Base-by-base conservation (phyloP, 2,113 vertebrate genomes). In the Abramis brama region DNA sequence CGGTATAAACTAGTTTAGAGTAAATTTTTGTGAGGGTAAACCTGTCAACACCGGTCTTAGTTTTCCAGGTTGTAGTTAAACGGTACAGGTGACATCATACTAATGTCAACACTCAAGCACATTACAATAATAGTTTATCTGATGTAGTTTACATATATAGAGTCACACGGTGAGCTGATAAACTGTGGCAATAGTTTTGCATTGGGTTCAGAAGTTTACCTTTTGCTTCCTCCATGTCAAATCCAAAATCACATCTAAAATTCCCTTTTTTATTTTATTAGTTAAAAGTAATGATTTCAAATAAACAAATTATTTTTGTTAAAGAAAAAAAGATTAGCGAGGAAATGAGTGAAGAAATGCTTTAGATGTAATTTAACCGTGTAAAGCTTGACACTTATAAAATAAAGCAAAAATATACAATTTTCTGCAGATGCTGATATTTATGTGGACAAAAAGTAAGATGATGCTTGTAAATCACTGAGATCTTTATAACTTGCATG, bases 11-110 rank as follows among this genome's bases (percentile, higher is more conserved):
- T 1, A 68, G 74, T 47, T 7, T 59, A 78, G 1, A 12, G 5
- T 30, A 36, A 33, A 23, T 59, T 2, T 71, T 39, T 71, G 21
- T 3, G 1, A 11, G 19, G 4, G 55, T 11, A 60, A 77, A 21
- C 17, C 9, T 60, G 27, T 59, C 76, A 30, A 47, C 52, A 30
- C 70, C 12, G 1, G 47, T 79, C 76, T 84, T 2, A 43, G 79
- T 87, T 8, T 87, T 79, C 86, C 80, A 76, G 39, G 75, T 87
- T 70, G 8, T 80, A 59, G 30, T 9, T 30, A 47, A 68, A 57
- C 25, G 3, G 64, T 0, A 17, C 5, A 30, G 71, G 17, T 62
- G 30, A 50, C 39, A 50, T 13, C n/a, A 52, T 27, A 23, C 57
- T 36, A 57, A 17, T 78, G 36, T 80, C 27, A 39, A 50, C 75